Percentiles rank a stretch among this genome's conserved stretches.
Conservation (phyloP, 2,888 invertebrate genomes). For the Bibio marci region DNA sequence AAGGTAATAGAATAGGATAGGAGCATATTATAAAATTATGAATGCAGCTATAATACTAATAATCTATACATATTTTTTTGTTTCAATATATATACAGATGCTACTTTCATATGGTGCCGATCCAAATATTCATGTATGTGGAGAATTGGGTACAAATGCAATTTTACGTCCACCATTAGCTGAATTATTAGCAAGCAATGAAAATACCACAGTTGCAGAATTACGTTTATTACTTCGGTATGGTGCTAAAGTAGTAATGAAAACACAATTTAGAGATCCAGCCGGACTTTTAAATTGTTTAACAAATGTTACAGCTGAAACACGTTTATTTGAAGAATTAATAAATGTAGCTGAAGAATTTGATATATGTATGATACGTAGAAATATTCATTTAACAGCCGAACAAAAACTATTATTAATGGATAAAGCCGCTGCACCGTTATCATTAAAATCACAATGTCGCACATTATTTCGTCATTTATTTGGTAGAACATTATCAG, state of each 20-base stretch:
- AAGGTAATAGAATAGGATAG: slow-evolving; percentile 30
- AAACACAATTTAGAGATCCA: slow-evolving; percentile 69
- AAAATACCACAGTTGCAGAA: slow-evolving; percentile 46
- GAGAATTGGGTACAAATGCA: slow-evolving; percentile 46
- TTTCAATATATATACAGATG: too few species aligned
- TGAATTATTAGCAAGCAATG: slow-evolving; percentile 63
- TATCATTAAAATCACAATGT: slow-evolving; percentile 43
- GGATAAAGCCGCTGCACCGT: slow-evolving; percentile 45
- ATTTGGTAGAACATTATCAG: slow-evolving; percentile 10
- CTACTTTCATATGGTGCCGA: slow-evolving; percentile 54
- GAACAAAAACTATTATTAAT: slow-evolving; percentile 48
- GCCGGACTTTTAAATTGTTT: slow-evolving; percentile 67
- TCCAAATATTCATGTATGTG: slow-evolving; percentile 57
- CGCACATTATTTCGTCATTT: slow-evolving; percentile 9
- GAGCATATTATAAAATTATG: too few species aligned
- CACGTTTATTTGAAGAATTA: slow-evolving; percentile 44
- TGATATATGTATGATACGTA: slow-evolving; percentile 61
- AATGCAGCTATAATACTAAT: too few species aligned
- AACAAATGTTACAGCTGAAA: slow-evolving; percentile 39
- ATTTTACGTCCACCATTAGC: slow-evolving; percentile 61
- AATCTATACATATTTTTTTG: too few species aligned
- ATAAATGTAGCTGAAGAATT: slow-evolving; percentile 60
- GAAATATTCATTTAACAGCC: slow-evolving; percentile 46
- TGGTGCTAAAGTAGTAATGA: slow-evolving; percentile 60
- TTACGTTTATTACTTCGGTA: slow-evolving; percentile 52